Evolutionary conservation across 2,888 invertebrate species (phyloP).

Genomic region (Isotomurus palustris): DNA sequence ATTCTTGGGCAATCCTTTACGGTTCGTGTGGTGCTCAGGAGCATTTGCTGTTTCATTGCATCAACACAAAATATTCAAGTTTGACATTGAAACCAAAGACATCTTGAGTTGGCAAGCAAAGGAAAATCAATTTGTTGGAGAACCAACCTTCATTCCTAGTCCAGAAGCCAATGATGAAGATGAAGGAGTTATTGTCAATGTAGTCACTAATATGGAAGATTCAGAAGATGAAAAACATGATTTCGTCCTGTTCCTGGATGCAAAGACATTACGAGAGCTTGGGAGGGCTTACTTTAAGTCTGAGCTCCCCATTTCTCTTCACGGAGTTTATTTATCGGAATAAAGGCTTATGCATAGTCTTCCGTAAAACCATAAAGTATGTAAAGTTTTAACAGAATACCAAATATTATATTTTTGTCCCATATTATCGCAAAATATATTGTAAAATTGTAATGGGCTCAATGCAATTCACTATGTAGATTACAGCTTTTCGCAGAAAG

Average conservation of each 20-base stretch:
- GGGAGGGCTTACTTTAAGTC: conserved; percentile 47
- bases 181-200: conserved; percentile 13
- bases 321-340: conserved; percentile 41
- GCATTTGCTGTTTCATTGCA: background rate
- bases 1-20: background rate
- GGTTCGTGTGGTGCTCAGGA: background rate
- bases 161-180: conserved; percentile 24
- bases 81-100: conserved; percentile 19
- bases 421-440: too few species aligned
- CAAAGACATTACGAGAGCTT: conserved; percentile 49
- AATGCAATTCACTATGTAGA: too few species aligned
- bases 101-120: conserved; percentile 31
- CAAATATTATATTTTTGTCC: too few species aligned
- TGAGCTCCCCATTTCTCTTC: conserved; percentile 46
- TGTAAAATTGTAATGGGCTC: too few species aligned
- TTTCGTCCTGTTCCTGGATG: conserved; percentile 49
- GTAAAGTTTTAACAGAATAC: too few species aligned
- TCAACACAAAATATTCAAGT: background rate
- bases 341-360: too few species aligned
- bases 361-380: too few species aligned
- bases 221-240: conserved; percentile 27
- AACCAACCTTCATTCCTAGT: conserved; percentile 8
- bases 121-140: conserved; percentile 10
- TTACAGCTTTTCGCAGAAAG: too few species aligned
- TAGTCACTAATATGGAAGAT: conserved; percentile 6